Base-by-base conservation (phyloP, 1,140 invertebrate species). In the Trinorchestia longiramus region DNA sequence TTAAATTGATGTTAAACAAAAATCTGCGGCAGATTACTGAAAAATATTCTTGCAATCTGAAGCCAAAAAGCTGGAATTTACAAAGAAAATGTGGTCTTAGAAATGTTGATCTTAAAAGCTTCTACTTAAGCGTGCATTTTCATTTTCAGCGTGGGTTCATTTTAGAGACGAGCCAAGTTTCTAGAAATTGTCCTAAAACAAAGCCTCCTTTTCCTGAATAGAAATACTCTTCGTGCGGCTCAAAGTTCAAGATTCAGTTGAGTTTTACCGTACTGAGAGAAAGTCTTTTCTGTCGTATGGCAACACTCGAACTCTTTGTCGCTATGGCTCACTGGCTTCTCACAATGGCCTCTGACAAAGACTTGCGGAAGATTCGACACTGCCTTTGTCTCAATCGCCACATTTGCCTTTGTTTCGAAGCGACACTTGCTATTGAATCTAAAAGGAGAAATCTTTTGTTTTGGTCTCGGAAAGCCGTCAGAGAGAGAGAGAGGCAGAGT, bases 261-360 rank as follows among this genome's bases (percentile, higher is more conserved):
- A 87, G 87, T 87, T 87, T 87, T 87, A 8, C 87, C 36, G 87
- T 87, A 41, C 47, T 6, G 41, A 15, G 36, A 87, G 87, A 36
- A 87, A 87, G 87, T 87, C 87, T n/a, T 53, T 87, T 87, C 87
- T 87, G 87, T 87, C 87, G 87, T 87, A 87, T 41, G 87, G 87
- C 41, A 87, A 87, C 87, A 87, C 87, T 87, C 87, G 36, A 36
- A 87, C 8, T 36, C 87, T 87, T 87, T 87, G 87, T 87, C 41
- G 41, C 87, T 40, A 41, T 8, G 8, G 41, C 87, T 87, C 8
- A 36, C 87, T 36, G 8, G 8, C 47, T 6, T 87, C 87, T 40
- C 36, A 87, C 87, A 87, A 87, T 15, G 87, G 40, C 87, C 36
- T 87, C 8, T 87, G 87, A 87, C 87, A 87, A 87, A 87, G 87